Evolutionary conservation across 2,113 vertebrate species (phyloP), one percentile per base, ranked within the genome.

Genomic region (Trematomus loennbergii): DNA sequence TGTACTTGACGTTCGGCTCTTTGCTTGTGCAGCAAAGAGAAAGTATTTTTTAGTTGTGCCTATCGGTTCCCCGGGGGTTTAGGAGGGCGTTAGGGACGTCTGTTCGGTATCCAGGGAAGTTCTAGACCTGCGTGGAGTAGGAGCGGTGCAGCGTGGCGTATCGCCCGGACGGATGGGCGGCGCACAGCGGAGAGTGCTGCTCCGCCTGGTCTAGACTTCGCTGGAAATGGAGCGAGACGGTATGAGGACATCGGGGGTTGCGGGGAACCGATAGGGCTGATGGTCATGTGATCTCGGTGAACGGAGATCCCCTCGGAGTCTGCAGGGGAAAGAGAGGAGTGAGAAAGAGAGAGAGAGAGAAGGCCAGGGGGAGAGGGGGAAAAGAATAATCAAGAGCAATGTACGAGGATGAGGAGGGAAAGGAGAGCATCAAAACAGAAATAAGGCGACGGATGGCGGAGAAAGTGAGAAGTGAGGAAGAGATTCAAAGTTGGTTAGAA

Each of bases 251-350:
- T 95, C 91, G 85, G 95, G 90, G 88, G 95, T 88, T 91, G 92
- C 90, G 89, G 93, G 95, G 94, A 96, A 93, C 95, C 95, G 94
- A 94, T 94, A 90, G 91, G 95, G 93, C 93, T 96, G 95, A 93
- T 94, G 90, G 94, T 97, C 96, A 96, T 94, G 96, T 96, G 95
- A 95, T 94, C 94, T 95, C 95, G 84, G 95, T 88, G 94, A 95
- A 95, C 71, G 85, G 86, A 95, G 94, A 94, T 93, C 94, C 89
- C 57, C 78, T 79, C 88, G 89, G 88, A 94, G 94, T 95, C 96
- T 97, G 84, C 76, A 95, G 90, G 90, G 89, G 87, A 88, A 79
- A 92, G 86, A 92, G 77, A 90, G 89, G 86, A 88, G 87, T 85
- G 85, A 91, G 88, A 88, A 83, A 86, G 79, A 86, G 70, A 75